phyloP scores from a whole-genome alignment of 2,113 vertebrate genomes.

The Tenebrosternarchus preto region DNA sequence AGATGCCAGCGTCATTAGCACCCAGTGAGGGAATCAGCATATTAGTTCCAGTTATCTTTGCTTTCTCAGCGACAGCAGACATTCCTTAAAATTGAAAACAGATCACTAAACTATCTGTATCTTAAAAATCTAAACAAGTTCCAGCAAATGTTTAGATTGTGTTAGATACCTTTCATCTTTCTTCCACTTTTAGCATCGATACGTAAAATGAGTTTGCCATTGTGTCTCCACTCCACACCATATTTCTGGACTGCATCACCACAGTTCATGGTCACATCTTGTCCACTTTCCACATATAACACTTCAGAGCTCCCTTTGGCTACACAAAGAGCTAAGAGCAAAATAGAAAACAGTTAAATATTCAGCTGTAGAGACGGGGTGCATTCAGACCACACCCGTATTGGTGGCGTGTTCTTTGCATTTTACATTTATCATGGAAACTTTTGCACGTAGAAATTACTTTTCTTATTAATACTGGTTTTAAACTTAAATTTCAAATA shows the following conservation, averaged over 20 bases:
- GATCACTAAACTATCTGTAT: neutral
- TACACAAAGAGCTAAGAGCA: conserved; percentile 54
- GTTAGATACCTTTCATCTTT: neutral
- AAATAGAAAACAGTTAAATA: too few relatives aligned
- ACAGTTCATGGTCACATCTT: neutral
- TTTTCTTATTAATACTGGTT: too few relatives aligned
- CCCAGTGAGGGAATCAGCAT: neutral
- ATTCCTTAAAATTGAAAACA: neutral
- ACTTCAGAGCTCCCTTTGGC: conserved; percentile 38
- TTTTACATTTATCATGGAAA: too few relatives aligned
- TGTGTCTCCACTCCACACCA: neutral
- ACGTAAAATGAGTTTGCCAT: rapidly evolving
- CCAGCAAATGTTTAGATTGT: neutral
- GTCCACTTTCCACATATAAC: rapidly evolving
- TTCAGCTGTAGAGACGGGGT: too few relatives aligned
- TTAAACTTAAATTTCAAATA: too few relatives aligned
- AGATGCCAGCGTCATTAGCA: conserved; percentile 50
- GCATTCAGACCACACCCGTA: too few relatives aligned
- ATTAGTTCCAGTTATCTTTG: rapidly evolving
- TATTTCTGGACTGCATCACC: rapidly evolving
- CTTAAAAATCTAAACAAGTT: neutral
- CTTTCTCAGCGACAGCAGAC: rapidly evolving
- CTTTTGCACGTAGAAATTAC: too few relatives aligned
- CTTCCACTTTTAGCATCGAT: rapidly evolving
- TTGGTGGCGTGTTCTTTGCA: too few relatives aligned